phyloP scores from a whole-genome alignment of 1,140 invertebrate species.

The Eciton burchellii region DNA sequence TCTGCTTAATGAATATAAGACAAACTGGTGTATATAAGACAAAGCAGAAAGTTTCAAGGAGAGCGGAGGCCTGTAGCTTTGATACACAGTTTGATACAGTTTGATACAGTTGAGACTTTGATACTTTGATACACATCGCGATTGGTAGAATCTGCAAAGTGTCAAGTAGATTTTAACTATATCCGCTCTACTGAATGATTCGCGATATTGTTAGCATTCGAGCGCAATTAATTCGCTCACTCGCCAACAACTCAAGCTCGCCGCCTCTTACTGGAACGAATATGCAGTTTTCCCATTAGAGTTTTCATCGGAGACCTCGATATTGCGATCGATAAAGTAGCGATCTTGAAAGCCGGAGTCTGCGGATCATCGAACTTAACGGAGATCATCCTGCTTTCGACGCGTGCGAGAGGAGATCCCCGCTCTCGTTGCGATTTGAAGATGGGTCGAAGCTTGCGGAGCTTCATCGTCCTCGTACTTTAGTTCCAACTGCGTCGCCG shows the following conservation, averaged over 20 bases:
- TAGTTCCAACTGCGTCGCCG: neutral
- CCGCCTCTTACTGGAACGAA: slow-evolving; percentile 12
- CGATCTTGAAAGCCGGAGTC: slow-evolving; percentile 19
- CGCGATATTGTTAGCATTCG: slow-evolving; percentile 30
- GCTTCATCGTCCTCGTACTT: neutral
- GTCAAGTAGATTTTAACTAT: slow-evolving; percentile 12
- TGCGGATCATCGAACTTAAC: slow-evolving; percentile 61
- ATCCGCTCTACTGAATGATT: neutral
- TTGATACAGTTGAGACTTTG: neutral
- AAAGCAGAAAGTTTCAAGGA: neutral
- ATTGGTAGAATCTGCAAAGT: neutral
- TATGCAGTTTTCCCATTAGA: slow-evolving; percentile 41
- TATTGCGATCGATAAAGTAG: slow-evolving; percentile 64
- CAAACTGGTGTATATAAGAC: too few species aligned
- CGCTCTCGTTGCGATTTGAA: slow-evolving; percentile 50
- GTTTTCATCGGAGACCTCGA: slow-evolving; percentile 40
- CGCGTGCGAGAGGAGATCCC: slow-evolving; percentile 27
- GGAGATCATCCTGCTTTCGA: slow-evolving; percentile 60
- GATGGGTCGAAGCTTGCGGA: slow-evolving; percentile 12
- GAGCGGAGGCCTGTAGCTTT: neutral
- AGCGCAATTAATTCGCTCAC: slow-evolving; percentile 39
- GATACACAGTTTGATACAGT: neutral
- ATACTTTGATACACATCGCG: slow-evolving; percentile 8
- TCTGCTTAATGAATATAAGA: neutral
- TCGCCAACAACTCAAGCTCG: slow-evolving; percentile 13